Evolutionary conservation across 2,113 vertebrate genomes (phyloP).

Genomic region (Ursus arctos): DNA sequence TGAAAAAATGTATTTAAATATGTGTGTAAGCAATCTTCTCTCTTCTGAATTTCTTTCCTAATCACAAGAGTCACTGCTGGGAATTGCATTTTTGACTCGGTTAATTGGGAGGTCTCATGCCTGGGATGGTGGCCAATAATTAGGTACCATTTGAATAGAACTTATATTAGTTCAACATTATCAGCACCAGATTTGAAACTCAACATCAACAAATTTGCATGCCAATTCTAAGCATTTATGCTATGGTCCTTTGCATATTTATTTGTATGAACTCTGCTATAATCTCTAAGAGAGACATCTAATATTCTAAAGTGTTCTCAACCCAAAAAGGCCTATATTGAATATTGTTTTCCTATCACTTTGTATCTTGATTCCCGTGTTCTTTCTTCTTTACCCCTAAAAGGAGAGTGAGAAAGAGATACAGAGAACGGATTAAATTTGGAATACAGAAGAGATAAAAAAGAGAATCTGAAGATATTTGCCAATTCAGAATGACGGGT

Average conservation of each 20-base stretch:
- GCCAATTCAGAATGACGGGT: background rate
- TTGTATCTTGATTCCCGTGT: background rate
- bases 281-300: background rate
- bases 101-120: background rate
- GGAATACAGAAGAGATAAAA: background rate
- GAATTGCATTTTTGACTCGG: background rate
- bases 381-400: slow-evolving; percentile 1
- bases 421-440: background rate
- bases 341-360: slow-evolving; percentile 8
- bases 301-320: background rate
- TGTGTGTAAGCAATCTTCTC: background rate
- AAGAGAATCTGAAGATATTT: background rate
- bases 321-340: background rate
- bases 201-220: background rate
- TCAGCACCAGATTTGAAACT: slow-evolving; percentile 3
- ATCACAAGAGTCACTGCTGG: background rate
- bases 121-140: background rate
- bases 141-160: background rate
- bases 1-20: slow-evolving; percentile 14
- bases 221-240: background rate
- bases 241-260: background rate
- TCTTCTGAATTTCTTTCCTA: slow-evolving; percentile 33
- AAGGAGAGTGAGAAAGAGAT: background rate
- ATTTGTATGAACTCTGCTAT: background rate
- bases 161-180: background rate